Base-by-base conservation (phyloP, 2,797 vertebrate genomes). In the Coreius guichenoti region DNA sequence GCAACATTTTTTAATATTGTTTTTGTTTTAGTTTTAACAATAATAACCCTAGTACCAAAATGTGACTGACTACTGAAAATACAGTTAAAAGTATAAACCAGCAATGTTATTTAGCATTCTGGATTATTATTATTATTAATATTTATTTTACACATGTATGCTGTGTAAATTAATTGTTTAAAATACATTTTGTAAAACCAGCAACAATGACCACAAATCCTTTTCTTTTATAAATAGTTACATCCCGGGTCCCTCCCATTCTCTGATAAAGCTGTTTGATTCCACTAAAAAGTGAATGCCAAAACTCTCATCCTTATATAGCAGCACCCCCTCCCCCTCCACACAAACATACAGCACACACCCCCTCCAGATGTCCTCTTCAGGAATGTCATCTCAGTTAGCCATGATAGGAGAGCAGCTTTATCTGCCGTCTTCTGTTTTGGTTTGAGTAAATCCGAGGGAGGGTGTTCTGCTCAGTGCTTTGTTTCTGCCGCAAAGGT, bases 381-480 rank as follows among this genome's bases (percentile, higher is more conserved):
- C 89, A 91, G 80, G 85, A 77, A 74, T 88, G 85, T 90, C 92
- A 91, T 87, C 90, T 67, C 92, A 90, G 89, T 89, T 89, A 54
- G 85, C 83, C 84, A 82, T 91, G 92, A 93, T 93, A 92, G 83
- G 90, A 93, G 92, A 91, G 86, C 86, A 3, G 45, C 82, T 89
- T 89, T 88, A 88, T 89, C 89, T 86, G 87, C 91, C 90, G 86
- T 87, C 88, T 80, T 83, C 86, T 87, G 92, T 91, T 72, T 56
- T 83, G 87, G 87, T 87, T 86, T 83, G 84, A 88, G 67, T 87
- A 83, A 85, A 90, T 76, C 82, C 8, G 75, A 84, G 80, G 84
- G 86, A 81, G 85, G 87, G 89, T 92, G 88, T 89, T 77, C 80
- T 90, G 51, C 91, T 92, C 43, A 82, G 26, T 63, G 56, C 63